Base-by-base conservation (phyloP, 1,140 invertebrate genomes). In the Drosophila burlai region DNA sequence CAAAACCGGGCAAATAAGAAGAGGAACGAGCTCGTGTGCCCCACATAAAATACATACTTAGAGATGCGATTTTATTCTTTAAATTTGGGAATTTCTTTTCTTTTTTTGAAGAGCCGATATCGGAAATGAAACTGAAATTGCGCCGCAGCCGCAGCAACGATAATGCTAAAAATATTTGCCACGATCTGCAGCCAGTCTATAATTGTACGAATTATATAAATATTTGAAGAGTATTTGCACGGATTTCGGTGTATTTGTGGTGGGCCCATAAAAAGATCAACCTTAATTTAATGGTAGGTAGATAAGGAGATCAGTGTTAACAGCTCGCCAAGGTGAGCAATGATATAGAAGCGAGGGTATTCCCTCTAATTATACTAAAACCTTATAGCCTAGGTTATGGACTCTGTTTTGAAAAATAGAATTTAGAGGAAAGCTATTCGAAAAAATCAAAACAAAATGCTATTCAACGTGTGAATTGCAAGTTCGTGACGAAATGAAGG, bases 161-260 rank as follows among this genome's bases (percentile, higher is more conserved):
- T 65, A 79, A 36, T 68, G 71, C 84, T 81, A 89, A 78, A 87
- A 89, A 89, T 89, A 87, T 84, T 57, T 74, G 65, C 50, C 50
- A 21, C 61, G 65, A 64, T 80, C 72, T 66, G 67, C 47, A 77
- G 64, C 59, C 67, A 55, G 72, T 66, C 76, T 87, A 90, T 84
- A 89, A 84, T 81, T 89, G 74, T 84, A 84, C 78, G 43, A 78
- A 74, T 83, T 89, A 81, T 83, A 87, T 87, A 87, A 87, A 87
- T 87, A 89, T 89, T 87, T 83, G 65, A 45, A 66, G 47, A 61
- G 71, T 52, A 76, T 76, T 80, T 76, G 50, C 31, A 57, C 46
- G 45, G 49, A 68, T 47, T 61, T 57, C 34, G 38, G 15, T 24
- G 40, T 24, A 64, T 75, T 64, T 76, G 54, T 15, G 15, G 43